Evolutionary conservation across 1,140 invertebrate genomes (phyloP), one percentile per base, ranked within the genome.

Genomic region (Eurosta solidaginis): DNA sequence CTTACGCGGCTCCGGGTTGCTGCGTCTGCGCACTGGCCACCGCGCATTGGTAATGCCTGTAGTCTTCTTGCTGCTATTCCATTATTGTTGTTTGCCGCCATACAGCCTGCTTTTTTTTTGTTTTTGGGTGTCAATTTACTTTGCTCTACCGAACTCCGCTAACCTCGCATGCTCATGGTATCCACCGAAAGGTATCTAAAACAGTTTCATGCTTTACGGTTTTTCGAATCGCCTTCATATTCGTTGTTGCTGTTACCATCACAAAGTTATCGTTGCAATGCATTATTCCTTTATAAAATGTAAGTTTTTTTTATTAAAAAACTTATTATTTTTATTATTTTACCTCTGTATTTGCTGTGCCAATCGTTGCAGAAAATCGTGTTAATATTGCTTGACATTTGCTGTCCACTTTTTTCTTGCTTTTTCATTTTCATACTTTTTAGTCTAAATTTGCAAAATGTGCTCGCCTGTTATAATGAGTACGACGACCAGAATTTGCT

Each of bases 321-420:
- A 40, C 14, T 63, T 10, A 33, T 63, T 33, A 33, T 29, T 59
- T 17, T n/a, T 33, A 49, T 49, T 49, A 17, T 49, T 52, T 22
- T 49, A n/a, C 25, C 6, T 22, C 20, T 52, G 12, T 22, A 5
- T 52, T 20, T 20, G 4, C 10, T 14, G 4, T 68, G 59, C 33
- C 40, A 68, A 68, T 36, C 59, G 59, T 68, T 40, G 59, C 59
- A 17, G 59, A 68, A 68, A 68, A 68, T 68, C 33, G 59, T 68
- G 59, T 68, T 68, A 68, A 68, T 68, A 68, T 42, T 68, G 59
- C 59, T 68, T 68, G 59, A 68, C 59, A 68, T 68, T 68, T 68
- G 33, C 59, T 40, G 59, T 40, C 59, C n/a, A 7, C 59, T 22
- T 68, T 27, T 10, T 40, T 22, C 59, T 68, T 68, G 1, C n/a